Evolutionary conservation across 1,140 invertebrate species (phyloP), one percentile per base, ranked within the genome.

Genomic region (Chlorops oryzae): DNA sequence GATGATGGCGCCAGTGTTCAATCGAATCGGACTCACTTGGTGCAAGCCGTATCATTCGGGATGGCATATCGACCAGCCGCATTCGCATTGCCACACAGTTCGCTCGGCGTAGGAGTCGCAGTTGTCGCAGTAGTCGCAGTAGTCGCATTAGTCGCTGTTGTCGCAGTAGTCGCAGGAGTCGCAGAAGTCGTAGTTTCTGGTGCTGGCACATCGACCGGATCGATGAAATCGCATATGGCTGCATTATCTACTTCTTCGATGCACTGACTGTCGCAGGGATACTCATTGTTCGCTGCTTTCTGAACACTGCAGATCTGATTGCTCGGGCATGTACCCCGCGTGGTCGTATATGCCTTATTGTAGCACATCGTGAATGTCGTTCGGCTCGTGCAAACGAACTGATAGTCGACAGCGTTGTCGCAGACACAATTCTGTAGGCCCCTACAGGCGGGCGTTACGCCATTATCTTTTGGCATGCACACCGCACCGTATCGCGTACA

Each of bases 11-110:
- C n/a, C n/a, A 13, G 2, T 28, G 15, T 21, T 3, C 7, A 35
- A 43, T 4, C 15, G n/a, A 17, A 5, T 21, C 10, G 12, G 2
- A 32, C 41, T 47, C 27, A 68, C 65, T 45, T 63, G 0, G 50
- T 60, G 37, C 65, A 68, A 2, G 12, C 55, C 0, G 57, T 68
- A n/a, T 68, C 65, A 23, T 53, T 58, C 2, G 65, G 52, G 37
- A 58, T 48, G 21, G 65, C 51, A 51, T 52, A 65, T 28, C 57
- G 58, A 18, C 62, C 62, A 1, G 43, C 24, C 4, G 22, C 23
- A 10, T 23, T 40, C 18, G 46, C 37, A 24, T 41, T 17, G 6
- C 32, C 27, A 10, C 51, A 53, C 6, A 32, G n/a, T 34, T 47
- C 47, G 10, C 12, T 17, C 5, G 50, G 44, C 17, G 21, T 21